Percentiles rank a stretch among this genome's conserved stretches.
These are phyloP conservation scores for Dipodomys stephensi DNA, from an alignment of 2,113 vertebrate species.

Conservation along the genomic window DNA sequence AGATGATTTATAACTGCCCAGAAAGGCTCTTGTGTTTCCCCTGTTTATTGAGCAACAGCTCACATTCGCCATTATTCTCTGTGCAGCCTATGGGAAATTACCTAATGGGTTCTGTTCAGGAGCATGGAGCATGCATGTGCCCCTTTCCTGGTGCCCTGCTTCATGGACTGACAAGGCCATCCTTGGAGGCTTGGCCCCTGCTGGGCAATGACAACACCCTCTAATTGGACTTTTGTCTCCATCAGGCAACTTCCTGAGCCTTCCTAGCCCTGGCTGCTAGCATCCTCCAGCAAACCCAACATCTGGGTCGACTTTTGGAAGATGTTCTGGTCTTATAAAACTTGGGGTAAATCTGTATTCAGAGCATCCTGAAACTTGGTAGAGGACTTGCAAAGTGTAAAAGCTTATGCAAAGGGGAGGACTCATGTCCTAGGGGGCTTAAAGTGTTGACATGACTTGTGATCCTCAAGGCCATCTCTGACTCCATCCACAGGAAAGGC, in stretches of 20 bases:
- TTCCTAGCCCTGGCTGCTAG: not conserved
- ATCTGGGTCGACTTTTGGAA: not conserved
- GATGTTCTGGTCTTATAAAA: not conserved
- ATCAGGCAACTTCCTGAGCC: not conserved
- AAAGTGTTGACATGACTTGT: not conserved
- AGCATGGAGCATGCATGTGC: not conserved
- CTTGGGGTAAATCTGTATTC: not conserved
- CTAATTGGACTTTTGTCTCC: not conserved
- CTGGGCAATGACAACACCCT: not conserved
- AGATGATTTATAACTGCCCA: constrained; percentile 71
- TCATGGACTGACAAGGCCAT: not conserved
- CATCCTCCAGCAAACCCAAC: not conserved
- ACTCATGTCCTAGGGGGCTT: not conserved
- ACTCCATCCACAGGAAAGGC: not conserved
- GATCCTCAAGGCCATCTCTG: not conserved
- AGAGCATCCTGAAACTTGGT: not conserved
- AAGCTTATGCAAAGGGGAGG: not conserved
- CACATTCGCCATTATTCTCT: not conserved
- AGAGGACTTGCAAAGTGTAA: not conserved
- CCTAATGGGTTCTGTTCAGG: constrained; percentile 36
- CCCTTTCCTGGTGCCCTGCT: not conserved
- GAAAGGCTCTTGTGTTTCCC: constrained; percentile 43
- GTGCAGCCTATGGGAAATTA: constrained; percentile 43
- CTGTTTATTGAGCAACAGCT: constrained; percentile 50
- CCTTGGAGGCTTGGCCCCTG: not conserved